Percentiles rank a stretch among this genome's conserved stretches.
These are phyloP conservation scores for Chaenocephalus aceratus DNA, from an alignment of 2,113 vertebrate genomes.

Conservation along the genomic window DNA sequence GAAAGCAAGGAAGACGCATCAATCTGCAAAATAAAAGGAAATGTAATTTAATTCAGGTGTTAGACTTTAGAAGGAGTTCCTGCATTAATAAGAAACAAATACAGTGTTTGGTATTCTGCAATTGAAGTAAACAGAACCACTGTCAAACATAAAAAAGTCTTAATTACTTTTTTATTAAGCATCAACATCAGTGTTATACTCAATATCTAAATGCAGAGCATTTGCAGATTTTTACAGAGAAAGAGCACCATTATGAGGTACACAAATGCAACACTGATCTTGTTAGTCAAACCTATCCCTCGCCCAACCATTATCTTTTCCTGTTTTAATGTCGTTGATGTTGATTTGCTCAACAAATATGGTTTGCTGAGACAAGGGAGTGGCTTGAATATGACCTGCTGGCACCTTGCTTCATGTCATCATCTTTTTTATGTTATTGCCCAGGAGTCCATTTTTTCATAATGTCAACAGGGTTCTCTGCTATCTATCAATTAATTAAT, in stretches of 20 bases:
- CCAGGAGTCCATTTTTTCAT: no score
- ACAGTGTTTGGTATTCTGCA: neutral
- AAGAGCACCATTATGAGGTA: neutral
- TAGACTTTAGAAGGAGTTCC: neutral
- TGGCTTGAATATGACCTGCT: no score
- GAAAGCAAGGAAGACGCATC: slow-evolving; percentile 90
- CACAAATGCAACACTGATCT: neutral
- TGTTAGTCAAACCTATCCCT: no score
- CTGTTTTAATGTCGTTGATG: neutral
- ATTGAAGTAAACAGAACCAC: neutral
- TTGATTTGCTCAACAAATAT: no score
- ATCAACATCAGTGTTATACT: neutral
- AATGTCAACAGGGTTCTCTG: no score
- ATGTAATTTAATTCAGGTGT: neutral
- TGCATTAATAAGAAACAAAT: neutral
- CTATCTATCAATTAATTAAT: no score
- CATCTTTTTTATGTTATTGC: no score
- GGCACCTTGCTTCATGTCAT: no score
- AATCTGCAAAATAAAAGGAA: slow-evolving; percentile 83
- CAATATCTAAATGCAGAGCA: neutral
- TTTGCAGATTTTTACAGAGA: neutral
- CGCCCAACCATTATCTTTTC: neutral
- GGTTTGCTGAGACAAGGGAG: no score
- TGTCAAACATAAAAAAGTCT: neutral
- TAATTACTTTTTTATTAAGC: neutral